Evolutionary conservation across 1,140 invertebrate species (phyloP).

Genomic region (Orius insidiosus): DNA sequence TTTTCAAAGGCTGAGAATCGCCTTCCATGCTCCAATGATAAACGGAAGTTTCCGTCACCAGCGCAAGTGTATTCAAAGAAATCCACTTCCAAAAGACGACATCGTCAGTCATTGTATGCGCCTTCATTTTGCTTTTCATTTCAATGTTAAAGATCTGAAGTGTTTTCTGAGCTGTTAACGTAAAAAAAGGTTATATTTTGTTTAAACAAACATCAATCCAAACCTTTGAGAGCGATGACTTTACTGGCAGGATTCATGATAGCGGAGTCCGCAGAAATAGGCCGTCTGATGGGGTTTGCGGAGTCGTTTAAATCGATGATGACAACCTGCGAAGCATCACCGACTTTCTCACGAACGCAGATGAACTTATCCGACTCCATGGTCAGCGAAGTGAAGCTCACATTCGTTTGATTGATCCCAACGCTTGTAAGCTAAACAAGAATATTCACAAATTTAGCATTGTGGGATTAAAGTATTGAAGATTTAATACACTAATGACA

Average conservation of each 20-base stretch:
- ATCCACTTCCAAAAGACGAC: conserved; percentile 99
- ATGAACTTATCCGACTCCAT: conserved; percentile 99
- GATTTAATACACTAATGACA: not conserved
- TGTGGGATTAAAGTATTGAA: not conserved
- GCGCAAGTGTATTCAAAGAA: conserved; percentile 85
- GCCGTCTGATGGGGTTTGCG: conserved; percentile 85
- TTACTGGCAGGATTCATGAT: conserved; percentile 99
- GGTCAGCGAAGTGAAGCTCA: conserved; percentile 96
- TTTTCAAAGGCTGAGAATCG: conserved; percentile 91
- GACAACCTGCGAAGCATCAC: conserved; percentile 91
- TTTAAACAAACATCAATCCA: conserved; percentile 21
- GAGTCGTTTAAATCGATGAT: conserved; percentile 96
- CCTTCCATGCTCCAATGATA: conserved; percentile 99
- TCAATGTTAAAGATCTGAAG: conserved; percentile 99
- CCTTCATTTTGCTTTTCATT: conserved; percentile 99
- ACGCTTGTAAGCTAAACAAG: conserved; percentile 86
- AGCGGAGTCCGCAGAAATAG: conserved; percentile 97
- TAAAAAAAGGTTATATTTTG: conserved; percentile 9
- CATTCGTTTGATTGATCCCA: conserved; percentile 93
- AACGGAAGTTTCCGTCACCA: conserved; percentile 94
- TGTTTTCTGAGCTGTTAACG: conserved; percentile 73
- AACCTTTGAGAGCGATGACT: conserved; percentile 90
- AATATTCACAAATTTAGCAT: conserved; percentile 20
- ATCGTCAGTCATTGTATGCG: conserved; percentile 94
- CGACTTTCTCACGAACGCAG: conserved; percentile 96